A percentile compares a stretch with the other conserved stretches of the same genome.
Conservation (phyloP, 2,888 invertebrate genomes). For the Cryptus armator region DNA sequence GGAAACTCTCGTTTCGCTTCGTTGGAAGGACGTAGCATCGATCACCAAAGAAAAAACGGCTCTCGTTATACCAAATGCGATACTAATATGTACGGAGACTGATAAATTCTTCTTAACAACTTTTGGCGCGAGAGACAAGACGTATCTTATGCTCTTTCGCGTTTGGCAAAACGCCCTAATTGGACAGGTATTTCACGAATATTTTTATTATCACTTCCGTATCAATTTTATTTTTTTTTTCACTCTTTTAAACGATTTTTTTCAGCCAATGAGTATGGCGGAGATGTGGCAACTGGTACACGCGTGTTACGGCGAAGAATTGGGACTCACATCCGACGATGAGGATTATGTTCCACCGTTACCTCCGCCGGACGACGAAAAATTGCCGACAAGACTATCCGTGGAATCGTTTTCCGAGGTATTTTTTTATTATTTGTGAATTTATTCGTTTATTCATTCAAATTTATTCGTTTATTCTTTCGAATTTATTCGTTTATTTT, state of each 20-base stretch:
- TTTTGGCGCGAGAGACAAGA: slow-evolving; percentile 97
- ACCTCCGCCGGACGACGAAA: slow-evolving; percentile 80
- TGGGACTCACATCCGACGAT: slow-evolving; percentile 97
- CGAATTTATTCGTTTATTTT: too few species aligned
- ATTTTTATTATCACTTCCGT: neutral
- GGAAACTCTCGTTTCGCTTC: slow-evolving; percentile 95
- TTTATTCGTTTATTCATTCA: too few species aligned
- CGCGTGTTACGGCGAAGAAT: slow-evolving; percentile 96
- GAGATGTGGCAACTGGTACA: slow-evolving; percentile 92
- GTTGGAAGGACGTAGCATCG: slow-evolving; percentile 96
- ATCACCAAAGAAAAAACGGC: slow-evolving; percentile 98
- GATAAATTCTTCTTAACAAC: slow-evolving; percentile 98
- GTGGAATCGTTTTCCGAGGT: slow-evolving; percentile 86
- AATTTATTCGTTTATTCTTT: too few species aligned
- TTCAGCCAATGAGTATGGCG: slow-evolving; percentile 87
- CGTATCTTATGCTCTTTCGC: slow-evolving; percentile 97
- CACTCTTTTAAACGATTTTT: slow-evolving; percentile 57
- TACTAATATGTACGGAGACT: slow-evolving; percentile 92
- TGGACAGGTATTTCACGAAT: slow-evolving; percentile 88
- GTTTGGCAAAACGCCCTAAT: slow-evolving; percentile 98
- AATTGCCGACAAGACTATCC: slow-evolving; percentile 84
- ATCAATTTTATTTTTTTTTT: neutral
- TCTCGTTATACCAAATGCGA: slow-evolving; percentile 98
- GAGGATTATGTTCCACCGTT: slow-evolving; percentile 92
- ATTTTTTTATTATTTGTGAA: slow-evolving; percentile 45